phyloP scores from a whole-genome alignment of 2,113 vertebrate species.

The Myotis yumanensis region DNA sequence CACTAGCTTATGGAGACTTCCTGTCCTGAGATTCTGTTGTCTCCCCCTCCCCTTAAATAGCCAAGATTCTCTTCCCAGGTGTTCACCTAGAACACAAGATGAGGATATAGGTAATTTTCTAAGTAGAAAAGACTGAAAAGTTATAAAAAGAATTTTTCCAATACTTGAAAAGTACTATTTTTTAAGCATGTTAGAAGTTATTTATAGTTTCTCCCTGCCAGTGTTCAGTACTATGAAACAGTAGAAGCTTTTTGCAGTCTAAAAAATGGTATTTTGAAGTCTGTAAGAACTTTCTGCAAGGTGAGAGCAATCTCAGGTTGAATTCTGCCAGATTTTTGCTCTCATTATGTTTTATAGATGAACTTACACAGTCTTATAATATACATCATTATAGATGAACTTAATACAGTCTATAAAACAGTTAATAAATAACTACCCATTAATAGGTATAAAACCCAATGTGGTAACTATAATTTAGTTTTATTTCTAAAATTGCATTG shows the following conservation, averaged over 20 bases:
- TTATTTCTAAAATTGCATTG: not conserved
- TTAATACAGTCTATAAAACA: not conserved
- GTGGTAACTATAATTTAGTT: conserved; percentile 32
- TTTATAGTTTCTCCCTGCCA: conserved; percentile 64
- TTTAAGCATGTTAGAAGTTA: conserved; percentile 55
- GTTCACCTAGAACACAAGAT: conserved; percentile 52
- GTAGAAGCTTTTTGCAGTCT: conserved; percentile 51
- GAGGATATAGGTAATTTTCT: conserved; percentile 44
- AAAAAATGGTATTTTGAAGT: conserved; percentile 65
- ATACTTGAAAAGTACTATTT: conserved; percentile 58
- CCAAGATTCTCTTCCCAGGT: conserved; percentile 18
- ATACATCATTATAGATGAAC: not conserved
- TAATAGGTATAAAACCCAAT: not conserved
- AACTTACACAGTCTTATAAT: not conserved
- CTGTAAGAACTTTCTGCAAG: conserved; percentile 61
- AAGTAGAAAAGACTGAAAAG: conserved; percentile 50
- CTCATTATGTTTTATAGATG: not conserved
- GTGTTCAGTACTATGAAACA: conserved; percentile 53
- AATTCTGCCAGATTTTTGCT: conserved; percentile 37
- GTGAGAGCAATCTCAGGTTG: conserved; percentile 56
- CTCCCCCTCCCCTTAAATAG: not conserved
- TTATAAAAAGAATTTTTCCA: conserved; percentile 62
- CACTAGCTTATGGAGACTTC: not conserved
- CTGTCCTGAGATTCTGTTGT: conserved; percentile 41
- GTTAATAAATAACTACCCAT: not conserved